phyloP scores from a whole-genome alignment of 2,888 invertebrate species.

The Octonoba sinensis region DNA sequence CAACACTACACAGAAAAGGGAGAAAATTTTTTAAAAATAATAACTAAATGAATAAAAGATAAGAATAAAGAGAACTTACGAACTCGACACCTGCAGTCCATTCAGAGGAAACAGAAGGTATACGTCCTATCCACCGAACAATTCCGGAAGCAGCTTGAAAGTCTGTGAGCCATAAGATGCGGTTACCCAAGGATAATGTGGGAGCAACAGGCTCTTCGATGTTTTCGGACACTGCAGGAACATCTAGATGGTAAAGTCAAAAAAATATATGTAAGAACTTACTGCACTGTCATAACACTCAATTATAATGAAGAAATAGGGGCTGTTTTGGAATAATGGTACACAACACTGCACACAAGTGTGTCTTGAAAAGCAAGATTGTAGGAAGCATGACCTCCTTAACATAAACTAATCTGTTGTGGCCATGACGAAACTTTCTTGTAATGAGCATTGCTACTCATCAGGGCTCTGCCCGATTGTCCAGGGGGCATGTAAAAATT shows the following conservation, averaged over 20 bases:
- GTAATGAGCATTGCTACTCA: too few relatives aligned
- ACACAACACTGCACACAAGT: too few relatives aligned
- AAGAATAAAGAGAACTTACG: constrained; percentile 69
- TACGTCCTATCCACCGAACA: constrained; percentile 72
- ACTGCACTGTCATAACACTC: too few relatives aligned
- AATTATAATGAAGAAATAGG: too few relatives aligned
- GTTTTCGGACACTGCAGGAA: neutral
- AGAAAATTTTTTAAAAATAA: neutral
- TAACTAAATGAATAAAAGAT: neutral
- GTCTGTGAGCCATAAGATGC: constrained; percentile 73
- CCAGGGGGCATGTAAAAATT: too few relatives aligned
- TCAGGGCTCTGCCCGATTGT: too few relatives aligned
- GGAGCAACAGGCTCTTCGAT: constrained; percentile 67
- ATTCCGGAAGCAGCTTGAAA: constrained; percentile 71
- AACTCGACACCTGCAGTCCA: constrained; percentile 73
- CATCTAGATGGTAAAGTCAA: constrained; percentile 19
- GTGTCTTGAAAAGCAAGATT: too few relatives aligned
- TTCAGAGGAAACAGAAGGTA: constrained; percentile 70
- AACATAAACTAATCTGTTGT: too few relatives aligned
- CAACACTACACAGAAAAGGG: too few relatives aligned
- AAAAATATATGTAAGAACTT: neutral
- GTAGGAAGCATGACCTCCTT: too few relatives aligned
- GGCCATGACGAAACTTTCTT: too few relatives aligned
- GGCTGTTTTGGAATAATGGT: too few relatives aligned
- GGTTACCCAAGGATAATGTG: constrained; percentile 69